Evolutionary conservation across 2,113 vertebrate species (phyloP).

Genomic region (Nettapus auritus): DNA sequence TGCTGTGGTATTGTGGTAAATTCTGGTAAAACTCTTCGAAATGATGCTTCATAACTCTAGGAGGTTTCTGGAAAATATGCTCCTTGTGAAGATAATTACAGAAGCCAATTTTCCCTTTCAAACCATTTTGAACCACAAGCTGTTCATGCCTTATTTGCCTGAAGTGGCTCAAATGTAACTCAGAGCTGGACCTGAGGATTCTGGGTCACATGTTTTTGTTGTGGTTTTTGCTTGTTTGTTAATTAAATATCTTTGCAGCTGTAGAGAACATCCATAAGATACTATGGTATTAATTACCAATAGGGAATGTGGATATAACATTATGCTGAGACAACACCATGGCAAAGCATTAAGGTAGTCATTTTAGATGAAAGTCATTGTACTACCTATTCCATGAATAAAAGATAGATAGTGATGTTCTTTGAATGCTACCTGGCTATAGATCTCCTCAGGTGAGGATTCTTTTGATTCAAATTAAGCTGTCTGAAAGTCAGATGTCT

Average conservation of each 20-base stretch:
- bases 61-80: fast-evolving
- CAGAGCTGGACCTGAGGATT: not conserved
- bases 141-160: not conserved
- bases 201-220: too few species aligned
- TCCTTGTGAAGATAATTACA: not conserved
- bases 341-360: not conserved
- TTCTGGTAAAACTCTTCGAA: not conserved
- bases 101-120: not conserved
- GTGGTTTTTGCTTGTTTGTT: not conserved
- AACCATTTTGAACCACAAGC: not conserved
- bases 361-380: not conserved
- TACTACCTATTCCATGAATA: not conserved
- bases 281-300: not conserved
- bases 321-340: not conserved
- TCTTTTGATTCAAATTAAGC: not conserved
- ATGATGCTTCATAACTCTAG: not conserved
- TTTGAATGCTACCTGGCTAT: not conserved
- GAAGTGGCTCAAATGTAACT: not conserved
- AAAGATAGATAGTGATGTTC: not conserved
- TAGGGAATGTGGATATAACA: not conserved
- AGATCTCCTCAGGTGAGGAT: not conserved
- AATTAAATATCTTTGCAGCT: not conserved
- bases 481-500: not conserved
- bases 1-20: not conserved
- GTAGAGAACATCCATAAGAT: not conserved